Conservation (phyloP, 1,140 invertebrate genomes). For the Oppia nitens region DNA sequence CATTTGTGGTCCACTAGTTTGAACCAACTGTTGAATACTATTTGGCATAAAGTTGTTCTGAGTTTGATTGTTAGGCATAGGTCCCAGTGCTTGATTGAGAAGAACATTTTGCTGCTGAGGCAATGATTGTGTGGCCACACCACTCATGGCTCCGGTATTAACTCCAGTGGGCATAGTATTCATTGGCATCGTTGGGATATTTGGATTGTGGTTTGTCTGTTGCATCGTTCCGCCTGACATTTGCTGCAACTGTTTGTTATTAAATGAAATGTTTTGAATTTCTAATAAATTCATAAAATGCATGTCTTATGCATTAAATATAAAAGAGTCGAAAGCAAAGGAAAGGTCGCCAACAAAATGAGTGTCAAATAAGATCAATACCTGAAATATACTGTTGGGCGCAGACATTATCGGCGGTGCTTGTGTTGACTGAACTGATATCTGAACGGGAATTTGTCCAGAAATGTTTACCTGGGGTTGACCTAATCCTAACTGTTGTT, state of each 20-base stretch:
- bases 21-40: background rate
- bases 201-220: background rate
- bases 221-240: background rate
- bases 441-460: background rate
- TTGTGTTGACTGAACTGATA: background rate
- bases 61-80: background rate
- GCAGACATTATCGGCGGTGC: background rate
- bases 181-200: background rate
- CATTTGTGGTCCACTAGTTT: background rate
- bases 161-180: background rate
- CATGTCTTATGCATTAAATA: no score
- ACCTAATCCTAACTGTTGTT: background rate
- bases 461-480: background rate
- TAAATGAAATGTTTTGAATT: no score
- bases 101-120: constrained; percentile 13
- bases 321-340: no score
- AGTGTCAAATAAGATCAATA: background rate
- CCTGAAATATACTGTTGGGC: background rate
- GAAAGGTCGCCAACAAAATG: no score
- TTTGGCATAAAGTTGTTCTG: background rate
- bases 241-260: background rate
- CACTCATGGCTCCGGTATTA: background rate
- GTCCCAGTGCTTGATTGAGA: constrained; percentile 11
- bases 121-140: constrained; percentile 1
- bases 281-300: no score